These are phyloP conservation scores for Drosophila tanythrix DNA, from an alignment of 2,888 invertebrate genomes.

Conservation along the genomic window DNA sequence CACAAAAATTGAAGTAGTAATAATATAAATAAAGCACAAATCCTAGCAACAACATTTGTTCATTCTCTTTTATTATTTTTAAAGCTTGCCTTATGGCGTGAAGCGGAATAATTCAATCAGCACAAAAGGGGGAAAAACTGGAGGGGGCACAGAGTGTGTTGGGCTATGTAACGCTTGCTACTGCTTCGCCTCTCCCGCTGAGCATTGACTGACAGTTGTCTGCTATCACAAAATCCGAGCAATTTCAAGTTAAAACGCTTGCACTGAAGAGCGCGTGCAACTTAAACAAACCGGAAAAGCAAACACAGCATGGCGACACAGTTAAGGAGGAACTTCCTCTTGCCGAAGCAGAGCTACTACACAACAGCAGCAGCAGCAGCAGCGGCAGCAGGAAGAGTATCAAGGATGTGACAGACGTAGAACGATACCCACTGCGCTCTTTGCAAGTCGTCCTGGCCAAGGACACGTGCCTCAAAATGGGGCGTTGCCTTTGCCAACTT, in stretches of 20 bases:
- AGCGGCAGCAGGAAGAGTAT: conserved; percentile 19
- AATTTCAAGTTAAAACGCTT: conserved; percentile 77
- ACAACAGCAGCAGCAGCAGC: conserved; percentile 3
- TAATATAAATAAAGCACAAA: conserved; percentile 60
- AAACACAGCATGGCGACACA: conserved; percentile 76
- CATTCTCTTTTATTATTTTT: conserved; percentile 26
- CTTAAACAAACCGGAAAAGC: conserved; percentile 79
- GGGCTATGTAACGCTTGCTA: not conserved
- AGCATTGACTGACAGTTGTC: conserved; percentile 43
- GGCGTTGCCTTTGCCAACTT: conserved; percentile 56
- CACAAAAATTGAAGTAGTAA: conserved; percentile 61
- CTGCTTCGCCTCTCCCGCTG: conserved; percentile 1
- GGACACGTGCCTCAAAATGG: conserved; percentile 39
- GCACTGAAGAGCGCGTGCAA: conserved; percentile 68
- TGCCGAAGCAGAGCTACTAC: conserved; percentile 53
- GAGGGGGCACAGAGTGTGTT: conserved; percentile 11
- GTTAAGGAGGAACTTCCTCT: conserved; percentile 78
- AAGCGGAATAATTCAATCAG: conserved; percentile 81
- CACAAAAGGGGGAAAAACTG: conserved; percentile 41
- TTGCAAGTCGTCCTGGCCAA: conserved; percentile 32
- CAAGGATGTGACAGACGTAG: conserved; percentile 45
- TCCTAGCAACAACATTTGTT: conserved; percentile 28
- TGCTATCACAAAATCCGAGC: conserved; percentile 63
- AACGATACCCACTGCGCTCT: conserved; percentile 34
- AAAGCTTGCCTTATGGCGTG: conserved; percentile 72